A percentile compares a stretch with the other conserved stretches of the same genome.
Evolutionary conservation across 92 coral and sea anemone genomes (phyloP).

Genomic region (Diadumene lineata): DNA sequence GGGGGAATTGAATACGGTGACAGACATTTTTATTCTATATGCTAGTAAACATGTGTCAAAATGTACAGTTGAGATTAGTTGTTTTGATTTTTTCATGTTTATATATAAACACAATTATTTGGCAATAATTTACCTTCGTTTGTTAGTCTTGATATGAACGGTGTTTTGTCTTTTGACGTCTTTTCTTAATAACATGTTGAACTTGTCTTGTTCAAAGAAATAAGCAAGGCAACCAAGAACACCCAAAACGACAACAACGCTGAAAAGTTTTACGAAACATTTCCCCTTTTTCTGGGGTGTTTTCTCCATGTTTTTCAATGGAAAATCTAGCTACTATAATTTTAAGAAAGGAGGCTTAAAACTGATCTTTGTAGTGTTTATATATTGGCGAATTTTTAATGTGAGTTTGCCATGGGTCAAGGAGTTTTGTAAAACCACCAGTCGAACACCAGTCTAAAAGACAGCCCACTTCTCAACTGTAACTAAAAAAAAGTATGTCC

Average conservation of each 20-base stretch:
- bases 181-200: slow-evolving; percentile 2
- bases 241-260: slow-evolving; percentile 18
- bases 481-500: neutral
- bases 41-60: neutral
- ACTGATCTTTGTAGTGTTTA: neutral
- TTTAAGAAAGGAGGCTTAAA: neutral
- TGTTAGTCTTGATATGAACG: neutral
- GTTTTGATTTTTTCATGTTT: neutral
- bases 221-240: slow-evolving; percentile 29
- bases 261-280: slow-evolving; percentile 4
- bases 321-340: neutral
- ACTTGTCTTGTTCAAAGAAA: slow-evolving; percentile 20
- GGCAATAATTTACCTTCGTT: slow-evolving; percentile 21
- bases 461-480: neutral
- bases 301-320: slow-evolving; percentile 6
- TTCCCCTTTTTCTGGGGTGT: neutral
- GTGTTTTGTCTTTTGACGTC: neutral
- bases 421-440: neutral
- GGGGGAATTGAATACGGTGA: neutral
- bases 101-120: neutral
- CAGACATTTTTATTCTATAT: neutral
- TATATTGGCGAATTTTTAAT: slow-evolving; percentile 11
- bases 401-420: neutral
- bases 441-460: neutral
- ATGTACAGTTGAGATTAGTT: neutral